Base-by-base conservation (phyloP, 64 coral and sea anemone species). In the Cladopsammia gracilis region DNA sequence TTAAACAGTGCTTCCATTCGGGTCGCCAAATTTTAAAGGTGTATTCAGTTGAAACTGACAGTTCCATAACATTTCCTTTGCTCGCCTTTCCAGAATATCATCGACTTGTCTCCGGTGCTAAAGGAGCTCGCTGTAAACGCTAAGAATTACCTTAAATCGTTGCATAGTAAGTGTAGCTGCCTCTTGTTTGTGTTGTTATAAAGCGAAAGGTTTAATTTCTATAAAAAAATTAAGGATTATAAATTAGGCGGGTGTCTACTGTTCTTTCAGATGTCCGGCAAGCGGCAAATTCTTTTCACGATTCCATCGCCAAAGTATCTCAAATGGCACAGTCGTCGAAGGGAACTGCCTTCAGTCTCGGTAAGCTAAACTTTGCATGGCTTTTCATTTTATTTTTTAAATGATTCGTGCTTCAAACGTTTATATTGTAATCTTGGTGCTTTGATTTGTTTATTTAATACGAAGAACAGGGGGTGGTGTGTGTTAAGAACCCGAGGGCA, bases 101-200 rank as follows among this genome's bases (percentile, higher is more conserved):
- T 93, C 49, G 82, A 93, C 71, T 24, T 93, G 25, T 76, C 45
- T 2, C 82, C 73, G 9, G 59, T 86, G 8, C 12, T 93, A 3
- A 93, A 93, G 68, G 91, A 93, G 75, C 81, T 93, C 2, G 43
- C 82, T 20, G 10, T 75, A 34, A 85, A 73, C 42, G 80, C 91
- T 11, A 87, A 80, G 50, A 73, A 76, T 26, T 93, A 93, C 47
- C 74, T 66, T 8, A 93, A 87, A 70, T 68, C 91, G 4, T 25
- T 93, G 7, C 91, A 93, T 45, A 93, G 91, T 93, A 93, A 93
- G 91, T 62, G 64, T 46, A 20, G 20, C 16, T 49, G 20, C 44
- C 48, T 78, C 24, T 49, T 77, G 11, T 71, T 44, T 25, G 4
- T 71, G 10, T 23, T 45, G 26, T 71, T 71, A 7, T 44, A 57